Percentiles rank a stretch among this genome's conserved stretches.
Conservation (phyloP, 2,888 invertebrate species). For the Chloromyia formosa region DNA sequence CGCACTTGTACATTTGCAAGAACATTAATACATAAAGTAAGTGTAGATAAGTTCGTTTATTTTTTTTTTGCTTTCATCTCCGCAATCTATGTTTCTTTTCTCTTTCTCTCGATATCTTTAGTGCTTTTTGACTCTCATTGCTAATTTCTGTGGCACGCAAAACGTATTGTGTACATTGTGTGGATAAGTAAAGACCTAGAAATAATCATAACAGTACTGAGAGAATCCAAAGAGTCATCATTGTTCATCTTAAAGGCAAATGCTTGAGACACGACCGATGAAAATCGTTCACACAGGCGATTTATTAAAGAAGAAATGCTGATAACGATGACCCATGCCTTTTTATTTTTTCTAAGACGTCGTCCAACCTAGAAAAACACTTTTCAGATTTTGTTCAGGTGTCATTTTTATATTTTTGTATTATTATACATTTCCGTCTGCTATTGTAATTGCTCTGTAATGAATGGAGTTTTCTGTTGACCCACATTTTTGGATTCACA, state of each 20-base stretch:
- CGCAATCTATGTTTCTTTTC: no score
- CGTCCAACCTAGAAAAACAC: no score
- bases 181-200: neutral
- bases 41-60: no score
- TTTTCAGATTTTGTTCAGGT: neutral
- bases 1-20: no score
- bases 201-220: slow-evolving; percentile 14
- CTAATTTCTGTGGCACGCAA: slow-evolving; percentile 26
- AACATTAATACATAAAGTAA: no score
- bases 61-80: neutral
- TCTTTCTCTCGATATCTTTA: slow-evolving; percentile 6
- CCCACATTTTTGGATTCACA: slow-evolving; percentile 10
- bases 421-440: no score
- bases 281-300: no score
- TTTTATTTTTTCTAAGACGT: neutral
- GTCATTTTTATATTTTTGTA: neutral
- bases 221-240: slow-evolving; percentile 6
- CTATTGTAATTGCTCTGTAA: no score
- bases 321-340: neutral
- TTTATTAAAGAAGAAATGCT: neutral
- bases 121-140: slow-evolving; percentile 2
- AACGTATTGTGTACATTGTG: slow-evolving; percentile 3
- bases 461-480: no score
- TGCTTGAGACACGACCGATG: neutral
- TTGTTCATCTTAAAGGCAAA: neutral